Evolutionary conservation across 2,113 vertebrate species (phyloP).

Genomic region (Grallaria varia): DNA sequence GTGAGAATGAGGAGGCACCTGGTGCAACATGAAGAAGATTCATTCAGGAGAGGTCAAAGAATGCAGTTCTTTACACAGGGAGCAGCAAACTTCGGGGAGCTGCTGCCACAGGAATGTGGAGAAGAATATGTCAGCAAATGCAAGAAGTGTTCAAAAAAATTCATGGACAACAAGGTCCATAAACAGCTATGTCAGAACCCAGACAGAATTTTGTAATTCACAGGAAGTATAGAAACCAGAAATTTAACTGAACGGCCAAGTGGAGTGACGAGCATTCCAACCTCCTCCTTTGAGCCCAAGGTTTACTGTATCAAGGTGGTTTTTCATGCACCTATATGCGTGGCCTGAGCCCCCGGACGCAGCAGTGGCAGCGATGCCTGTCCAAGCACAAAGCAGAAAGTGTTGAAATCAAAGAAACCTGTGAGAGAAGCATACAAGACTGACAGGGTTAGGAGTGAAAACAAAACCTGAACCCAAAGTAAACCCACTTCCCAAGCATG

Average conservation of each 20-base stretch:
- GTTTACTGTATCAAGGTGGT: background rate
- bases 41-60: background rate
- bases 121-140: background rate
- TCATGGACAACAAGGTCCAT: background rate
- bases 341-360: fast-evolving
- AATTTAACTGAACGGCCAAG: background rate
- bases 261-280: background rate
- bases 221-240: background rate
- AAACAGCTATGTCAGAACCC: background rate
- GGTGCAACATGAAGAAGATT: background rate
- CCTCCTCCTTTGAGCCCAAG: background rate
- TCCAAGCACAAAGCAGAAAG: background rate
- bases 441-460: background rate
- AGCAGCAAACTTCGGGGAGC: constrained; percentile 7
- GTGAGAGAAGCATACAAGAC: background rate
- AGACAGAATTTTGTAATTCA: background rate
- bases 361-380: background rate
- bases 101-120: background rate
- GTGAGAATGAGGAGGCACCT: background rate
- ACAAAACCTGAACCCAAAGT: background rate
- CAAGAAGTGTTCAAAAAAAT: background rate
- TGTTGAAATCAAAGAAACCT: background rate
- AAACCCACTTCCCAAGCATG: background rate
- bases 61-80: background rate
- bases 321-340: background rate